Percentiles rank a stretch among this genome's conserved stretches.
These are phyloP conservation scores for Pasiphila rectangulata DNA, from an alignment of 2,888 invertebrate genomes.

Conservation along the genomic window DNA sequence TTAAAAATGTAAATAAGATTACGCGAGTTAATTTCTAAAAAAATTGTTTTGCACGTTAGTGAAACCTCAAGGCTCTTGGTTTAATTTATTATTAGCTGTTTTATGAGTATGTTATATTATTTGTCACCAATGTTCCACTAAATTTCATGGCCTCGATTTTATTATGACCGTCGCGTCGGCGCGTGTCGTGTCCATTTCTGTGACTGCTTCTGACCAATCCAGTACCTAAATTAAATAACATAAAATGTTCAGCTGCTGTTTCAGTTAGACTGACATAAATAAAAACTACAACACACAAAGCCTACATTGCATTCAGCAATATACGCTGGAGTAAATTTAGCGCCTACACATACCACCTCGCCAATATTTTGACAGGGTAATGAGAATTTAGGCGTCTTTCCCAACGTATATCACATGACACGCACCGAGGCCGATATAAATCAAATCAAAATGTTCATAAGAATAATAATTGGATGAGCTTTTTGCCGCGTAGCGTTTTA, in stretches of 20 bases:
- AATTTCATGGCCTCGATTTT: no score
- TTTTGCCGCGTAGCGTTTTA: constrained; percentile 21
- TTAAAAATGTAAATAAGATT: no score
- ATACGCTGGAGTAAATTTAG: constrained; percentile 17
- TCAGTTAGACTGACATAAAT: not conserved
- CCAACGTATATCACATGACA: constrained; percentile 44
- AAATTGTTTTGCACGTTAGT: no score
- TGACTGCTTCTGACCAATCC: no score
- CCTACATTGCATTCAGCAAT: not conserved
- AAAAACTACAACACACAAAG: not conserved
- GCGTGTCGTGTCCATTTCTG: no score
- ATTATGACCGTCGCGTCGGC: no score
- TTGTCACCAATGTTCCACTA: no score
- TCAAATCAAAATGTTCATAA: constrained; percentile 45
- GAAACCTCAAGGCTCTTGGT: no score
- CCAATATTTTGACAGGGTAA: constrained; percentile 43
- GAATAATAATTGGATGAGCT: constrained; percentile 50
- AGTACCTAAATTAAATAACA: no score
- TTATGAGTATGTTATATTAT: no score
- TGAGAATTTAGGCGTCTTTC: constrained; percentile 36
- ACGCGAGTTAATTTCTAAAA: no score
- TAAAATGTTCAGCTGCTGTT: not conserved
- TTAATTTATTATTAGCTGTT: no score
- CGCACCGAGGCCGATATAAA: constrained; percentile 40
- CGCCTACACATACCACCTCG: constrained; percentile 32